These are phyloP conservation scores for Muscicapa striata DNA, from an alignment of 2,797 vertebrate species.

Conservation along the genomic window DNA sequence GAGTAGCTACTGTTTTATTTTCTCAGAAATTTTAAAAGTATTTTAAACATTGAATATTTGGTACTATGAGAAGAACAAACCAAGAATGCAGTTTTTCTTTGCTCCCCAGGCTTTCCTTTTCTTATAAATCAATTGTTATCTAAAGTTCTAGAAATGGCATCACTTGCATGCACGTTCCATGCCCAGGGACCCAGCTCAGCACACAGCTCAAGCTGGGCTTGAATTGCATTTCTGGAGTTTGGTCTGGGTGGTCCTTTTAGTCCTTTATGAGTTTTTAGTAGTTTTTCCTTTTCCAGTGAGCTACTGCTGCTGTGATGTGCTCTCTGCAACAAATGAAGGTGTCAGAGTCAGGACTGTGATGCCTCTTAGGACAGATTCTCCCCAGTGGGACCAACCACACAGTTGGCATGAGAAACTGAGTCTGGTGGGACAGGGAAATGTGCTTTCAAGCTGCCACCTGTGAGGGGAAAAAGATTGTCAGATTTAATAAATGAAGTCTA, in stretches of 20 bases:
- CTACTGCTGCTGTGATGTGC: neutral
- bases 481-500: neutral
- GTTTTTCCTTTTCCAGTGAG: neutral
- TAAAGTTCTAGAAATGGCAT: accelerated
- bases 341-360: accelerated
- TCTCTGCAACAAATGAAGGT: neutral
- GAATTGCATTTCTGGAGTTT: neutral
- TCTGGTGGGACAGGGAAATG: neutral
- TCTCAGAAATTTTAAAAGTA: neutral
- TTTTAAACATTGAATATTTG: neutral
- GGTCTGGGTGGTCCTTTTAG: neutral
- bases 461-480: neutral
- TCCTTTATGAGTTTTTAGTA: neutral
- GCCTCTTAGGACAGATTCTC: too few relatives aligned
- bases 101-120: neutral
- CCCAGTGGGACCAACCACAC: neutral
- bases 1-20: neutral
- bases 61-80: neutral
- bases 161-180: accelerated
- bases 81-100: neutral
- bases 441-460: neutral
- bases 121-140: accelerated
- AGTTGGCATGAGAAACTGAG: neutral
- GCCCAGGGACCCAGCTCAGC: neutral
- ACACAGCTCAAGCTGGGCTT: neutral